Base-by-base conservation (phyloP, 2,888 invertebrate species). In the Scrobipalpa costella region DNA sequence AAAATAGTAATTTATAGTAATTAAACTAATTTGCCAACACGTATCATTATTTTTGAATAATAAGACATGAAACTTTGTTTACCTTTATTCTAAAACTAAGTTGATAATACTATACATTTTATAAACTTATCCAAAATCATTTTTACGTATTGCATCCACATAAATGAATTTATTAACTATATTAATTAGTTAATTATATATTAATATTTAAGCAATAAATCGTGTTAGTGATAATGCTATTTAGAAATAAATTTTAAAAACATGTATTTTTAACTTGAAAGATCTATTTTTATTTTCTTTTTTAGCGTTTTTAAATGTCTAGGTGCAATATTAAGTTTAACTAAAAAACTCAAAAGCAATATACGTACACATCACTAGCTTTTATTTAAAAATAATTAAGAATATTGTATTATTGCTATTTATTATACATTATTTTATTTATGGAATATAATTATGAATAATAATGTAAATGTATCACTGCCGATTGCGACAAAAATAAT, bases 321-420 rank as follows among this genome's bases (percentile, higher is more conserved):
- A 78, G 78, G 86, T 88, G 88, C 88, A 88, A 88, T 88, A 88
- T 84, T 87, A 85, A 81, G 83, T 88, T 86, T 71, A 81, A 55
- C 77, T 70, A 69, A 69, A 76, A 81, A 83, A 75, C 55, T 76
- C 68, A 74, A 71, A 88, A 89, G 88, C 89, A 89, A 89, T 89
- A 88, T 74, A 72, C 66, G 70, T 72, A 87, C 87, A 88, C 86
- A 88, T 88, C 87, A 86, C 74, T 83, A 81, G 78, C 7, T 66
- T 59, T 59, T 44, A 44, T 59, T 59, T 59, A 59, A 27, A 6
- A 5, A 47, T 19, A 36, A 21, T 59, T 59, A 59, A 44, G 27
- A 15, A 33, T 55, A 55, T 55, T 34, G 9, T 34, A 34, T 55
- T 55, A 38, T 19, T 40, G 19, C 40, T 55, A 55, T 55, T 55